Conservation (phyloP, 1,140 invertebrate genomes). For the Lordiphosa clarofinis region DNA sequence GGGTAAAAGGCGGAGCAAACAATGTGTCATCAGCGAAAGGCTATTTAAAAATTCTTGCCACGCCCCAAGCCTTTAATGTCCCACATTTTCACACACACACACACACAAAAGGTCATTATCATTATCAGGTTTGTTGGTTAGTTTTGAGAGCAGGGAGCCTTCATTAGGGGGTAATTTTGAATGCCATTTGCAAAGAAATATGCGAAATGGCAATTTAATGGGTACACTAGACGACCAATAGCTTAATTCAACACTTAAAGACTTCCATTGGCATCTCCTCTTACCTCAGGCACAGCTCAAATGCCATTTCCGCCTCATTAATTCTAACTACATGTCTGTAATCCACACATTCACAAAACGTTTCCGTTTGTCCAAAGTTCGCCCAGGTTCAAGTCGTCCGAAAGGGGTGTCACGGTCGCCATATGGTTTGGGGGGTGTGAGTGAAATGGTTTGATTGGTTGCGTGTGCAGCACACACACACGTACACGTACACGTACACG, state of each 20-base stretch:
- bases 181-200: constrained; percentile 20
- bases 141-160: constrained; percentile 1
- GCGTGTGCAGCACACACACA: constrained; percentile 19
- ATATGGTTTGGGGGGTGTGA: not conserved
- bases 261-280: too few species aligned
- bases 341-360: constrained; percentile 1
- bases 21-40: constrained; percentile 16
- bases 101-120: constrained; percentile 15
- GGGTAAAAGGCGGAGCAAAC: constrained; percentile 2
- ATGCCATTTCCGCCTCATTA: not conserved
- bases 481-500: constrained; percentile 49
- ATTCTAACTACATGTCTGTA: constrained; percentile 2
- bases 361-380: not conserved
- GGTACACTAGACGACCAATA: too few species aligned
- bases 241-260: too few species aligned
- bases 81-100: too few species aligned
- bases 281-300: too few species aligned
- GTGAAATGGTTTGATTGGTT: constrained; percentile 9
- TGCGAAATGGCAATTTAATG: too few species aligned
- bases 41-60: constrained; percentile 2
- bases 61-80: too few species aligned
- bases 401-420: not conserved
- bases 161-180: constrained; percentile 21
- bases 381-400: constrained; percentile 3
- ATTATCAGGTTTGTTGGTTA: constrained; percentile 14